Evolutionary conservation across 2,888 invertebrate species (phyloP).

Genomic region (Dugesia japonica): DNA sequence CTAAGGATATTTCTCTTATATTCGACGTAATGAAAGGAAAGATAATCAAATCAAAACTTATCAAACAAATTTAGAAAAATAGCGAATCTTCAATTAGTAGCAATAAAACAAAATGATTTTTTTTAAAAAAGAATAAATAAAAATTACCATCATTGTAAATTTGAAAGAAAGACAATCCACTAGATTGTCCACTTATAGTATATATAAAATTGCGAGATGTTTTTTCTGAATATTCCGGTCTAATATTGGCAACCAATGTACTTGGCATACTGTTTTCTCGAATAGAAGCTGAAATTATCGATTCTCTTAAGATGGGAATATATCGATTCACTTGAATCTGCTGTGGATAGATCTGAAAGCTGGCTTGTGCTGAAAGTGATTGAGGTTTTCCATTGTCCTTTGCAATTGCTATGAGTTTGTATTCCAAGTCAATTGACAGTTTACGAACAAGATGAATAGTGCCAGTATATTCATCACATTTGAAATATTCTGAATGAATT

Average conservation of each 20-base stretch:
- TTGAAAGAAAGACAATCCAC: neutral
- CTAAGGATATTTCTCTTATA: neutral
- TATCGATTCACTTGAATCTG: slow-evolving; percentile 13
- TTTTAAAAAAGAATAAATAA: neutral
- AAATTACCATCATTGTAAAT: neutral
- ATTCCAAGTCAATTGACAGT: neutral
- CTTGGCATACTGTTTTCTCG: slow-evolving; percentile 16
- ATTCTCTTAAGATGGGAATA: slow-evolving; percentile 17
- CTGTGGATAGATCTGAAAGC: slow-evolving; percentile 1
- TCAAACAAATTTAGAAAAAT: neutral
- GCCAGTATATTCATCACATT: neutral
- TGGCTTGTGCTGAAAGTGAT: neutral
- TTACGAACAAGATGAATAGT: slow-evolving; percentile 16
- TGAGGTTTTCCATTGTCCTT: slow-evolving; percentile 20
- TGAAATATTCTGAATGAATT: slow-evolving; percentile 21
- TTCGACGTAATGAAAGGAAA: neutral
- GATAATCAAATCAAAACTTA: neutral
- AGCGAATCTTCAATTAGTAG: no score
- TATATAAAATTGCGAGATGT: neutral
- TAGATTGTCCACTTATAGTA: neutral
- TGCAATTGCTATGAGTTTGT: slow-evolving; percentile 13
- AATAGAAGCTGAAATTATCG: neutral
- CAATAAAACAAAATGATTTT: neutral
- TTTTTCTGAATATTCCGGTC: neutral
- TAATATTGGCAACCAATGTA: slow-evolving; percentile 17